Evolutionary conservation across 1,140 invertebrate species (phyloP).

Genomic region (Carposina sasakii): DNA sequence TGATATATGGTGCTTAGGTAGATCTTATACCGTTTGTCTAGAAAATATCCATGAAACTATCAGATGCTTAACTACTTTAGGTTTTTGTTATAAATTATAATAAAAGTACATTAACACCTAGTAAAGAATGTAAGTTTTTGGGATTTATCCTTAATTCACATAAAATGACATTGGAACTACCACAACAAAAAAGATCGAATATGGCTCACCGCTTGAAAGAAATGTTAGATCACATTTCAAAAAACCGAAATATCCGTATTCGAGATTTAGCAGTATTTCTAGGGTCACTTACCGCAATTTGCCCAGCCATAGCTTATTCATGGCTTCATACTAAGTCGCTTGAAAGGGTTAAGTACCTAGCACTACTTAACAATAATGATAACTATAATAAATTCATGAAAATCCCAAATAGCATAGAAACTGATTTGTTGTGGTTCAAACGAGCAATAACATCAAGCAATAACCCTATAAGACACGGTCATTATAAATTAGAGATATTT

Average conservation of each 20-base stretch:
- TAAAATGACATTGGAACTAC: constrained; percentile 1
- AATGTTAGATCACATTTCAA: not conserved
- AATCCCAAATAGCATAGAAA: not conserved
- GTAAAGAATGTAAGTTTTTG: not conserved
- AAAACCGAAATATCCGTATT: not conserved
- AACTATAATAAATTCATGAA: not conserved
- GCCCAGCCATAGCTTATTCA: not conserved
- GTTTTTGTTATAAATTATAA: constrained; percentile 16
- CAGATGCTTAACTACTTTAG: constrained; percentile 3
- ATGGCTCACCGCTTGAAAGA: not conserved
- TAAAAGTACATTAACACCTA: constrained; percentile 9
- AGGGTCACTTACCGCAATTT: not conserved
- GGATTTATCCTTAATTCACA: constrained; percentile 1
- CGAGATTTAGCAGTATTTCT: not conserved
- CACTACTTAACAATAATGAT: not conserved
- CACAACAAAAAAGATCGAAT: not conserved
- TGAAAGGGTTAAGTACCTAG: not conserved
- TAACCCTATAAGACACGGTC: constrained; percentile 3
- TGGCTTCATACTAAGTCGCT: not conserved
- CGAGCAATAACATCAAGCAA: not conserved
- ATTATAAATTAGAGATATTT: constrained; percentile 15
- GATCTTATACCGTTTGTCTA: not conserved
- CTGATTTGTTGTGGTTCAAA: constrained; percentile 11
- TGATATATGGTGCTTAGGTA: constrained; percentile 9
- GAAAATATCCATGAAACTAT: constrained; percentile 8